phyloP scores from a whole-genome alignment of 2,113 vertebrate species.

The Myotis davidii region DNA sequence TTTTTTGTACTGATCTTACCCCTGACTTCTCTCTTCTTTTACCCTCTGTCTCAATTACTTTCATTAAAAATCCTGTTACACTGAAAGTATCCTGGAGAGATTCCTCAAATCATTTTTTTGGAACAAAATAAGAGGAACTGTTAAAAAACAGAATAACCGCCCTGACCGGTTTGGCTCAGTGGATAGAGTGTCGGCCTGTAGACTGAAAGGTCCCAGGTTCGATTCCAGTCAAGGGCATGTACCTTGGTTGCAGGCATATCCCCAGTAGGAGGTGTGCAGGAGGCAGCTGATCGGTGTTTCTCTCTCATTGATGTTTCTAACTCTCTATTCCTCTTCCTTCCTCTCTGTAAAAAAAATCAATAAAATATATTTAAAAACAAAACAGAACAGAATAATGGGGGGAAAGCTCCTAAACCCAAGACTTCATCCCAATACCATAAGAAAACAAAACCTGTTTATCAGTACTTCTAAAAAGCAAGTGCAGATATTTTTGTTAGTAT shows the following conservation, averaged over 20 bases:
- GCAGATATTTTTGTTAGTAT: not conserved
- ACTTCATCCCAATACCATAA: not conserved
- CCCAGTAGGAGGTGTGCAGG: too few relatives aligned
- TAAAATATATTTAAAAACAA: too few relatives aligned
- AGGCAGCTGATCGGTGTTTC: too few relatives aligned
- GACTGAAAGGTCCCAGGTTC: too few relatives aligned
- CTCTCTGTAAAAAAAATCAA: too few relatives aligned
- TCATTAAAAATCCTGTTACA: slow-evolving; percentile 43
- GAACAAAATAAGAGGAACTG: not conserved
- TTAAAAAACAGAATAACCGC: not conserved
- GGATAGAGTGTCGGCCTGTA: too few relatives aligned
- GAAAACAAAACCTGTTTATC: not conserved
- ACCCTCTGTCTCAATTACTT: not conserved
- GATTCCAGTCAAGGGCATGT: too few relatives aligned
- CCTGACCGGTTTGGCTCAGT: too few relatives aligned
- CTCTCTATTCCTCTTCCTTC: too few relatives aligned
- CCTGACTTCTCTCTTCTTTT: not conserved
- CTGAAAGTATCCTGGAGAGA: not conserved
- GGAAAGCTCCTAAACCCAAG: not conserved
- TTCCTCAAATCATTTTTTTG: not conserved
- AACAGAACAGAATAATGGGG: not conserved
- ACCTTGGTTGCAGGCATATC: too few relatives aligned
- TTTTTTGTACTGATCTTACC: not conserved
- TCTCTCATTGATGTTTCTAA: too few relatives aligned
- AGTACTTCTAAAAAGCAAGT: slow-evolving; percentile 13